Base-by-base conservation (phyloP, 2,797 vertebrate species). In the Thaleichthys pacificus region DNA sequence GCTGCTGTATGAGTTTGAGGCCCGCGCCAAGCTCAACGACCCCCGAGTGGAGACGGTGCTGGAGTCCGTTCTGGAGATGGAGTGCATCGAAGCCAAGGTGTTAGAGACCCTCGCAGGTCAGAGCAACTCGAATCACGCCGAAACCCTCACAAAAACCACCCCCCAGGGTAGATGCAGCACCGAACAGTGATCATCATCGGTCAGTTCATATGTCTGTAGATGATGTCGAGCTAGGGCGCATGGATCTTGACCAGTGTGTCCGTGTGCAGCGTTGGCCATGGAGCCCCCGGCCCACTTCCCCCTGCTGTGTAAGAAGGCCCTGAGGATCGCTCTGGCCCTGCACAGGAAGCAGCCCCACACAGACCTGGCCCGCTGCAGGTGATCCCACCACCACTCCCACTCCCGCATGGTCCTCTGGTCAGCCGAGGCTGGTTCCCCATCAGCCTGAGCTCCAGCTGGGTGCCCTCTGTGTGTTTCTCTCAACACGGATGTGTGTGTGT, bases 1-100 rank as follows among this genome's bases (percentile, higher is more conserved):
- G 84, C 88, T 97, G 68, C 89, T 98, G 68, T 98, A 97, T 75
- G 97, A 99, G 77, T 97, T 99, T 91, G 97, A 97, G 89, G 91
- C 93, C 66, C 92, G 94, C 77, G 93, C 94, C 65, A 98, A 97
- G 86, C 87, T 95, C 77, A 96, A 94, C 42, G 95, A 98, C 80
- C 93, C 94, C 32, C 87, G 87, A 47, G 88, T 97, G 70, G 86
- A 91, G 56, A 84, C 71, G 0, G 87, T 98, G 1, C 83, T 99
- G 73, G 94, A 97, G 70, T 91, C 94, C 0, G 78, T 96, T 30
- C 92, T 96, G 87, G 94, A 95, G 80, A 87, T 94, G 38, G 93
- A 96, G 79, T 83, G 89, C 65, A 70, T 95, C 47, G 95, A 97
- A 69, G 79, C 77, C 75, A 97, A 95, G 87, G 91, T 93, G 0